Conservation (phyloP, 2,113 vertebrate species). For the Xenus cinereus region DNA sequence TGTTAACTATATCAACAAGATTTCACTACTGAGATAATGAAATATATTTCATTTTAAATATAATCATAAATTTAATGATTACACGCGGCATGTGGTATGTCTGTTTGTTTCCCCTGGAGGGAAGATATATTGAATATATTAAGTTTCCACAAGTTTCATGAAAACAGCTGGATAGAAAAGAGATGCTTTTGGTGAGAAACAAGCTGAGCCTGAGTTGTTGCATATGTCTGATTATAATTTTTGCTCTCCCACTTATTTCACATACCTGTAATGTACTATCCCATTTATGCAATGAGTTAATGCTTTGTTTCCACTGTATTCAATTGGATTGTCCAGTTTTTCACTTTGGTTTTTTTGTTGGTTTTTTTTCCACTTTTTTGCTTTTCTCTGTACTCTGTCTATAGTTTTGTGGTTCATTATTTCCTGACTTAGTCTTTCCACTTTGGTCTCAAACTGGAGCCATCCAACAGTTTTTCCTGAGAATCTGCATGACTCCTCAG, state of each 20-base stretch:
- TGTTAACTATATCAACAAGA: background rate
- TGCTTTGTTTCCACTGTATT: background rate
- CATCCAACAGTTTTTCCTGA: background rate
- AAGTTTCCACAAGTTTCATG: background rate
- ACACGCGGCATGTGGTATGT: background rate
- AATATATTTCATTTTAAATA: background rate
- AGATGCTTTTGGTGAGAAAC: background rate
- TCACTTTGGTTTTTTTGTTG: rapidly evolving
- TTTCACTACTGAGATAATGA: background rate
- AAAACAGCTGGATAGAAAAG: background rate
- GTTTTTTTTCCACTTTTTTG: background rate
- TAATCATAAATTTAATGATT: background rate
- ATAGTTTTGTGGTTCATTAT: background rate
- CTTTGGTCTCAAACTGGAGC: background rate
- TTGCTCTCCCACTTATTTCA: background rate
- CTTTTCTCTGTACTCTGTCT: background rate
- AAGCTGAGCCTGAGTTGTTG: background rate
- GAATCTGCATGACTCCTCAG: background rate
- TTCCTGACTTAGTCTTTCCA: background rate
- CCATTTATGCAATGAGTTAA: background rate
- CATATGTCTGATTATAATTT: background rate
- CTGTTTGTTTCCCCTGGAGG: background rate
- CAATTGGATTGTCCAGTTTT: background rate
- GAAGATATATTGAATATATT: background rate
- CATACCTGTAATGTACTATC: background rate